Base-by-base conservation (phyloP, 2,797 vertebrate genomes). In the Salarias fasciatus region DNA sequence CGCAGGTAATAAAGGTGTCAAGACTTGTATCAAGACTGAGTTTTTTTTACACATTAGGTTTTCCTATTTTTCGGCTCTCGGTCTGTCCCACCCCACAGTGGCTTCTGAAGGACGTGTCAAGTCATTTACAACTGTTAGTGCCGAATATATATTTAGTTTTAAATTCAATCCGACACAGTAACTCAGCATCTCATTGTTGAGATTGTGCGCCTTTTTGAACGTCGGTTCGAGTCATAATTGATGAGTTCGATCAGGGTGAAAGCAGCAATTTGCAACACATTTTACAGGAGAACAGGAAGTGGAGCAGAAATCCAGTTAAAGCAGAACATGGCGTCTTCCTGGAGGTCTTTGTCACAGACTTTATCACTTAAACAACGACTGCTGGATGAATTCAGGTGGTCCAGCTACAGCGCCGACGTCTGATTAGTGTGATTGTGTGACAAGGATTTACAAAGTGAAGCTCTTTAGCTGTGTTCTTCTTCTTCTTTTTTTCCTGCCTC, bases 1-100 rank as follows among this genome's bases (percentile, higher is more conserved):
- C 51, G 59, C 73, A 61, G 69, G 75, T 81, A 76, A 88, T 85
- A 79, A 75, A 84, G 70, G 77, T 86, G 85, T 89, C 75, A 82
- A 77, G 75, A 82, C 83, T 77, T 37, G 33, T 64, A 77, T 86
- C 72, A 73, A 68, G 80, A 75, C 63, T 69, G 56, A 76, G 54
- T 60, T 77, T 80, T 60, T 77, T 80, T 70, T 65, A 37, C 59
- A 52, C 10, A 10, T 70, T 74, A 58, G 64, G 18, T 37, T 54
- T 68, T 56, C 43, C 7, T 54, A 56, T 55, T 46, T 43, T 56
- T 8, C 11, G n/a, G 13, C 63, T 30, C n/a, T 33, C 57, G 11
- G 35, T 60, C 74, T 57, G 12, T 64, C 68, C 75, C 35, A 41
- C 56, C 58, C 59, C 64, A 30, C 54, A 13, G 69, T 70, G 58